Evolutionary conservation across 2,113 vertebrate species (phyloP), one percentile per base, ranked within the genome.

Genomic region (Channa argus): DNA sequence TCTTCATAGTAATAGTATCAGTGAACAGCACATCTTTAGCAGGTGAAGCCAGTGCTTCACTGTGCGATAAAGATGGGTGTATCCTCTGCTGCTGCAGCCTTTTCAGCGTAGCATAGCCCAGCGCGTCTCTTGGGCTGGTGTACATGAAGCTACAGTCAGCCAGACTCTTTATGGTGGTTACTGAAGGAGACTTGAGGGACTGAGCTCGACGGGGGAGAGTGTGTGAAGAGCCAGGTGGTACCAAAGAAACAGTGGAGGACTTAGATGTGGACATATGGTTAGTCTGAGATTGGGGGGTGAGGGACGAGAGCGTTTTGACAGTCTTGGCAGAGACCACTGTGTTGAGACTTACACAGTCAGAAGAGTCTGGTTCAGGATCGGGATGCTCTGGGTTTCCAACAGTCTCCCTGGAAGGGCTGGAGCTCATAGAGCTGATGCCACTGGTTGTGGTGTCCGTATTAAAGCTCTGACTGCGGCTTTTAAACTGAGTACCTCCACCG

Each of bases 361-460:
- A 97, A 77, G 98, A 98, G 73, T 95, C 92, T 0, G 96, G 86
- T 50, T 91, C 89, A 0, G 86, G 95, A 6, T 96, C 88, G 44
- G 95, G 86, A 47, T 96, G 89, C 73, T 99, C 97, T 0, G 95
- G 93, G 75, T 95, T 95, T 2, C 93, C 93, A 51, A 98, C 96
- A 0, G 97, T 98, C 92, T 99, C 97, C 67, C 97, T 92, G 14
- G 98, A 99, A 11, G 98, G 98, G 88, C 97, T 98, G 44, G 98
- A 99, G 86, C 98, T 99, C 97, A 99, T 99, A 41, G 98, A 99
- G 89, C 98, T 99, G 91, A 99, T 99, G 63, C 98, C 97, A 55
- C 98, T 99, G 56, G 98, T 99, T 33, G 98, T 99, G 33, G 98
- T 99, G 92, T 99, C 98, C 52, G 98, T 99, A 90, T 99, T 99